phyloP scores from a whole-genome alignment of 2,797 vertebrate genomes.

The Bovichtus variegatus region DNA sequence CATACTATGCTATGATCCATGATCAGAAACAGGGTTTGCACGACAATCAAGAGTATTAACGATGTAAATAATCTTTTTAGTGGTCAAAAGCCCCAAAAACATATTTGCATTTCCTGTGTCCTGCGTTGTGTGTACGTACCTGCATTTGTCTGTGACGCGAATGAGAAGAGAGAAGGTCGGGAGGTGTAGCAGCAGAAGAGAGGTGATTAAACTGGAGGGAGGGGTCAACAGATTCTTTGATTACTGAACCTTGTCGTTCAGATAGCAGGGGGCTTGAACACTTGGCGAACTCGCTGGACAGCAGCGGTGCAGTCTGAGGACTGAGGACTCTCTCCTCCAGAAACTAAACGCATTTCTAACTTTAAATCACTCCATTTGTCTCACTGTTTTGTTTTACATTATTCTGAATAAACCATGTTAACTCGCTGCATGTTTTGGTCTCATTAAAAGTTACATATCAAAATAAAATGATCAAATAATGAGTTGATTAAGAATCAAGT shows the following conservation, averaged over 20 bases:
- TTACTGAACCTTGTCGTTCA: slow-evolving; percentile 75
- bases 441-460: not conserved
- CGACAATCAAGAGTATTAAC: not conserved
- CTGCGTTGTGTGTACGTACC: not conserved
- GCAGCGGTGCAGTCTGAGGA: not conserved
- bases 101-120: not conserved
- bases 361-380: not conserved
- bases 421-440: not conserved
- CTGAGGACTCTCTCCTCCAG: not conserved
- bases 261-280: slow-evolving; percentile 43
- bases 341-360: not conserved
- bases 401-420: not conserved
- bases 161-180: slow-evolving; percentile 21
- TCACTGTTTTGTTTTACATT: not conserved
- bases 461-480: not conserved
- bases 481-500: not conserved
- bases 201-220: slow-evolving; percentile 38
- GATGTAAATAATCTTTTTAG: not conserved
- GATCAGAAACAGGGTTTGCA: not conserved
- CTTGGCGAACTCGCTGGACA: not conserved
- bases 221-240: slow-evolving; percentile 74
- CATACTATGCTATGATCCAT: too few relatives aligned
- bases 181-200: slow-evolving; percentile 28
- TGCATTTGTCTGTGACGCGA: slow-evolving; percentile 11
- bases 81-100: not conserved